phyloP scores from a whole-genome alignment of 2,113 vertebrate species.

The Pseudorasbora parva region DNA sequence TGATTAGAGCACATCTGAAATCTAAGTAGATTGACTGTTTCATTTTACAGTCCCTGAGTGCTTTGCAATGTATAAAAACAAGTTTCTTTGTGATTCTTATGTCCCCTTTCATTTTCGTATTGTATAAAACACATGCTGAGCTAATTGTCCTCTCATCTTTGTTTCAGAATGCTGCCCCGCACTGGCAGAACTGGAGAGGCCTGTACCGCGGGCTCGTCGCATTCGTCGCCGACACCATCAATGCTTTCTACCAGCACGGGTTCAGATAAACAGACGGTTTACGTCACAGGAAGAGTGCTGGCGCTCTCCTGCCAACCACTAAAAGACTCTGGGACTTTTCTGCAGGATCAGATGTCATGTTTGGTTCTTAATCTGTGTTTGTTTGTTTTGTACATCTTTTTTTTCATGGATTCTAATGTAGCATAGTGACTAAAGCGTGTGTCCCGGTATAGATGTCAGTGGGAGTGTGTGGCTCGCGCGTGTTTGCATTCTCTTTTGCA shows the following conservation, averaged over 20 bases:
- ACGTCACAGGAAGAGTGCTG: conserved; percentile 38
- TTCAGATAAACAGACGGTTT: conserved; percentile 63
- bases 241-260: conserved; percentile 67
- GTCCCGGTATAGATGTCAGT: conserved; percentile 28
- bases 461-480: conserved; percentile 12
- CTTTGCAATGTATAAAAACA: conserved; percentile 1
- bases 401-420: conserved; percentile 59
- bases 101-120: background rate
- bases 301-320: conserved; percentile 45
- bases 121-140: background rate
- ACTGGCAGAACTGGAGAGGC: conserved; percentile 72
- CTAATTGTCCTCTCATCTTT: conserved; percentile 38
- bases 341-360: conserved; percentile 58
- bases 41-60: background rate
- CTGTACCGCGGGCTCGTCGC: conserved; percentile 67
- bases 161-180: conserved; percentile 63
- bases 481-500: background rate
- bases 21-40: background rate
- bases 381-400: conserved; percentile 60
- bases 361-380: conserved; percentile 32
- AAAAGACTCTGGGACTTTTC: conserved; percentile 52
- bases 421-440: conserved; percentile 50
- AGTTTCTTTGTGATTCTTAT: background rate
- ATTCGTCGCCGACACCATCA: conserved; percentile 72
- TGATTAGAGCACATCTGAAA: background rate